Percentiles rank a stretch among this genome's conserved stretches.
Evolutionary conservation across 1,140 invertebrate species (phyloP).

Genomic region (Heliconius eleuchia): DNA sequence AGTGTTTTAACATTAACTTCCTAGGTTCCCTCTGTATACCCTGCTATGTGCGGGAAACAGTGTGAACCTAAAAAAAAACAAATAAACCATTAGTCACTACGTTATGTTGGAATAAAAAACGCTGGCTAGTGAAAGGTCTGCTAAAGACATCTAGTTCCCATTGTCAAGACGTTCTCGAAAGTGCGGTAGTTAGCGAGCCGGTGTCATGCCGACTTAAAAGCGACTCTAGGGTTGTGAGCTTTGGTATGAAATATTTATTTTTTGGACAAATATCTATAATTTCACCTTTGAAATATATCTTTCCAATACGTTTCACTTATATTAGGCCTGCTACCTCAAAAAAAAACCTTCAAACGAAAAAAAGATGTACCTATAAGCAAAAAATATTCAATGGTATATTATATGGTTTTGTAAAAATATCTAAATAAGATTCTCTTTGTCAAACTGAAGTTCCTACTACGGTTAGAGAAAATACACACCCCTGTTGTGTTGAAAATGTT

Average conservation of each 20-base stretch:
- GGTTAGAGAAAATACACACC: not conserved
- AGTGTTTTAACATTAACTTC: no score
- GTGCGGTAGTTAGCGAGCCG: constrained; percentile 38
- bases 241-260: not conserved
- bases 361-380: no score
- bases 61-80: no score
- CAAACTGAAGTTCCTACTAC: not conserved
- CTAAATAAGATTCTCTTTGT: not conserved
- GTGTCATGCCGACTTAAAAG: constrained; percentile 40
- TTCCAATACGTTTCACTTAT: not conserved
- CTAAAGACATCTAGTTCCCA: constrained; percentile 31
- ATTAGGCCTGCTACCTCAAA: no score
- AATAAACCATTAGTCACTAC: not conserved
- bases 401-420: no score
- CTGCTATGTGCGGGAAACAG: no score
- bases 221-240: constrained; percentile 11
- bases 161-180: constrained; percentile 37
- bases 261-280: not conserved
- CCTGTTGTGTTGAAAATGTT: constrained; percentile 19
- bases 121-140: constrained; percentile 27
- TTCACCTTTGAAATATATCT: not conserved
- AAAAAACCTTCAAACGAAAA: no score
- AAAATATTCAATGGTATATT: no score
- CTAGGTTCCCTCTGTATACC: no score
- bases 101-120: constrained; percentile 1